Evolutionary conservation across 2,113 vertebrate genomes (phyloP), one percentile per base, ranked within the genome.

Genomic region (Madoqua kirkii): DNA sequence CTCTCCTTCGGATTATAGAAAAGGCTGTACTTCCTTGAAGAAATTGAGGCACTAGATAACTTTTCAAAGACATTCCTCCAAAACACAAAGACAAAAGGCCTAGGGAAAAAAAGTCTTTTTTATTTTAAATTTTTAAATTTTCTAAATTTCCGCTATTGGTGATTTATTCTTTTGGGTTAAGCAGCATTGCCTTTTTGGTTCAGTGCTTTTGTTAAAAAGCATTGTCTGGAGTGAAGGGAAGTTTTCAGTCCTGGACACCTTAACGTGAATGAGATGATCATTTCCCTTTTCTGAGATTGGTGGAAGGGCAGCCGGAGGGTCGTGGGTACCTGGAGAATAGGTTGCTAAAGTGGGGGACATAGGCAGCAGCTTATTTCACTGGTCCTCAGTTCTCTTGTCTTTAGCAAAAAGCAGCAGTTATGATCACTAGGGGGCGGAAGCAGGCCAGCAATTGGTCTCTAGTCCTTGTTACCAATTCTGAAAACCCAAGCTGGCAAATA

Each of bases 341-440:
- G 36, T 36, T 90, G 81, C 48, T 92, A 27, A 74, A 71, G 71
- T 11, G 3, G 5, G 43, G 45, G 17, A 3, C 0, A 0, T 1
- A 3, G 9, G 3, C 0, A 13, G 7, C 12, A 40, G 31, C 43
- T 17, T 6, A 64, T 90, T 85, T 64, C 74, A 2, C 4, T 19
- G n/a, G 15, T 59, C 27, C 54, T 74, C 16, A 27, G 33, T n/a
- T 79, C 40, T 14, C 21, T 31, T 8, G 40, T 12, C 29, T 91
- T 97, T 89, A 55, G 52, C 74, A 81, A 82, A 87, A 94, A 96
- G 54, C 86, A 85, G 19, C 31, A 4, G 1, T 33, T 78, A 36
- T 83, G 88, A 93, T 96, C 98, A 89, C 98, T 98, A 99, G 98
- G 98, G 98, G 59, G 98, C 97, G 93, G 97, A 97, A 99, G 98